Evolutionary conservation across 2,797 vertebrate species (phyloP).

Genomic region (Alosa sapidissima): DNA sequence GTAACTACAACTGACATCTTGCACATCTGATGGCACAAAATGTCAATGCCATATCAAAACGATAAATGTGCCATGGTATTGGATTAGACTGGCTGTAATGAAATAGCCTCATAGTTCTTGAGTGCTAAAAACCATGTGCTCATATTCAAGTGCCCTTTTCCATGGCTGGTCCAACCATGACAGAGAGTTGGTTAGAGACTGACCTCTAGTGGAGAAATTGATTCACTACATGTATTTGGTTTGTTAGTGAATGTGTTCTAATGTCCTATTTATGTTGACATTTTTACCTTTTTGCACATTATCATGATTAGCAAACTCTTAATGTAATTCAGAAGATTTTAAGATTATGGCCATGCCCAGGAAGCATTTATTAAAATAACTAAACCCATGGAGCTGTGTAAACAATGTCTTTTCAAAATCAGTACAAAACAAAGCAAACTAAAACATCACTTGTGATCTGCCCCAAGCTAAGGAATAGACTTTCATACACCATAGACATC

Average conservation of each 20-base stretch:
- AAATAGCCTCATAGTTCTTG: not conserved
- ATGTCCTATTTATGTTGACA: not conserved
- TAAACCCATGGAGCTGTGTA: not conserved
- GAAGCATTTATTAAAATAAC: not conserved
- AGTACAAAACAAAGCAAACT: not conserved
- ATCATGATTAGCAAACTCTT: not conserved
- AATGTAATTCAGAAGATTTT: not conserved
- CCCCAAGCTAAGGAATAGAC: not conserved
- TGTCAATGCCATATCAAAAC: not conserved
- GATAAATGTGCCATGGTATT: not conserved
- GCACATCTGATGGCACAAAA: not conserved
- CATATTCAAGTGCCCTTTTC: not conserved
- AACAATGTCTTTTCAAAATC: not conserved
- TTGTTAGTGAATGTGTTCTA: not conserved
- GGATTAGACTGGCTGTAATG: not conserved
- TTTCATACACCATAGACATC: not conserved
- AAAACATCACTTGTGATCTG: too few species aligned
- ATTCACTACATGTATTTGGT: not conserved
- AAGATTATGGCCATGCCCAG: not conserved
- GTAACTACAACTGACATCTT: not conserved
- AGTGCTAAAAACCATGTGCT: not conserved
- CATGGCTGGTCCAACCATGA: not conserved
- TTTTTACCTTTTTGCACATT: not conserved
- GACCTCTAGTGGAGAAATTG: conserved; percentile 10
- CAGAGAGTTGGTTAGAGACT: not conserved